A percentile compares a stretch with the other conserved stretches of the same genome.
phyloP scores from a whole-genome alignment of 1,140 invertebrate species.

The Psilanteris sp. region DNA sequence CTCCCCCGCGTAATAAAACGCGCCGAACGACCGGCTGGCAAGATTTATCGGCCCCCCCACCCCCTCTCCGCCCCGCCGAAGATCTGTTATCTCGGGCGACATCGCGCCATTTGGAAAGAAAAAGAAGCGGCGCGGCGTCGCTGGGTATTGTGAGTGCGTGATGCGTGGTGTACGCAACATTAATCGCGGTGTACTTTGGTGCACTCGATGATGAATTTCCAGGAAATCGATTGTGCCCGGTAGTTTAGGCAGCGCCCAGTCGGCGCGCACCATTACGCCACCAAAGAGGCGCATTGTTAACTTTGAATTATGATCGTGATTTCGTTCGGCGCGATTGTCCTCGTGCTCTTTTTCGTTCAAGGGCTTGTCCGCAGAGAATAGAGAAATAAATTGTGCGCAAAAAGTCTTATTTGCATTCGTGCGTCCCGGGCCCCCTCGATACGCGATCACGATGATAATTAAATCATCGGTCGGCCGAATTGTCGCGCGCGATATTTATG shows the following conservation, averaged over 20 bases:
- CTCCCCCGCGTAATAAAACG: slow-evolving; percentile 64
- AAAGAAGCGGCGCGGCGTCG: not conserved
- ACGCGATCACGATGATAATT: slow-evolving; percentile 41
- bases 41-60: slow-evolving; percentile 66
- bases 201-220: slow-evolving; percentile 50
- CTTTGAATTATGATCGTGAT: slow-evolving; percentile 64
- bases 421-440: not conserved
- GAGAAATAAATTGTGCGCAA: slow-evolving; percentile 55
- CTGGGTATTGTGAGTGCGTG: slow-evolving; percentile 18
- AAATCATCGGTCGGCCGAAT: slow-evolving; percentile 31
- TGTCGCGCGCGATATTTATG: slow-evolving; percentile 15
- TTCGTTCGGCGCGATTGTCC: slow-evolving; percentile 53
- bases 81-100: slow-evolving; percentile 51
- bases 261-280: slow-evolving; percentile 56
- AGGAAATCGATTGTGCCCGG: slow-evolving; percentile 60
- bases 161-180: slow-evolving; percentile 36
- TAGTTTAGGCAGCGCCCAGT: slow-evolving; percentile 48
- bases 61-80: slow-evolving; percentile 27
- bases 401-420: slow-evolving; percentile 49
- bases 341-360: slow-evolving; percentile 30
- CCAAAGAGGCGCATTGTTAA: slow-evolving; percentile 56
- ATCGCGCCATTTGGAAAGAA: slow-evolving; percentile 42
- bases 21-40: slow-evolving; percentile 3
- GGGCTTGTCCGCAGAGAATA: slow-evolving; percentile 44
- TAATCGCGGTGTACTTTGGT: slow-evolving; percentile 34